Base-by-base conservation (phyloP, 2,888 invertebrate species). In the Megalurothrips usitatus region DNA sequence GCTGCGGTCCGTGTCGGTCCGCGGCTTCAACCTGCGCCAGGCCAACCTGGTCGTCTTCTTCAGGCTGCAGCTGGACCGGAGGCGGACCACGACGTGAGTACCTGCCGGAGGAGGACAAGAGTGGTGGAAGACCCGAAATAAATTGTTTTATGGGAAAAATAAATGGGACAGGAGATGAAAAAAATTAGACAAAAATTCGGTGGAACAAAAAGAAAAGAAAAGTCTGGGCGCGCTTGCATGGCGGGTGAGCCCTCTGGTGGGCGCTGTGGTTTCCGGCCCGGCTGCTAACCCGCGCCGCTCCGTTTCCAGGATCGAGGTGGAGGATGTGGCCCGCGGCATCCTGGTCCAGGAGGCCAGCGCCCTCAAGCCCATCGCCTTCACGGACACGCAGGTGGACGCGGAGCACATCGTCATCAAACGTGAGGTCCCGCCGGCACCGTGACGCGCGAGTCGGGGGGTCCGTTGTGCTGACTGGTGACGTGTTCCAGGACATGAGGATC, bases 1-100 rank as follows among this genome's bases (percentile, higher is more conserved):
- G 4, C 87, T 88, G 82, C 88, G 88, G 80, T 87, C 87, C 79
- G 85, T 87, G 17, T 84, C 87, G 79, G 91, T 96, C 84, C 92
- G 92, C 82, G 92, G 92, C 84, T 95, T 96, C 85, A 94, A 94
- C 34, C 93, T 93, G 84, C 92, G 94, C 80, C 91, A 84, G n/a
- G 43, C 49, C 93, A 23, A 6, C 68, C 87, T 94, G 79, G 92
- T 94, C 83, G 92, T 95, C 49, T 92, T 92, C 86, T 96, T 94
- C 88, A 91, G 92, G 86, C 87, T 95, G 52, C 92, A 92, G 84
- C 88, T 96, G 82, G 95, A 96, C 87, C 91, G 94, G 84, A 92
- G 94, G 90, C 94, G 94, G 91, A 89, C 95, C 85, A 92, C 94
- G 19, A 92, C 92, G 92, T 94, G 88, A 87, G 84, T 84, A 82